Conservation (phyloP, 1,140 invertebrate species). For the Nautilus pompilius region DNA sequence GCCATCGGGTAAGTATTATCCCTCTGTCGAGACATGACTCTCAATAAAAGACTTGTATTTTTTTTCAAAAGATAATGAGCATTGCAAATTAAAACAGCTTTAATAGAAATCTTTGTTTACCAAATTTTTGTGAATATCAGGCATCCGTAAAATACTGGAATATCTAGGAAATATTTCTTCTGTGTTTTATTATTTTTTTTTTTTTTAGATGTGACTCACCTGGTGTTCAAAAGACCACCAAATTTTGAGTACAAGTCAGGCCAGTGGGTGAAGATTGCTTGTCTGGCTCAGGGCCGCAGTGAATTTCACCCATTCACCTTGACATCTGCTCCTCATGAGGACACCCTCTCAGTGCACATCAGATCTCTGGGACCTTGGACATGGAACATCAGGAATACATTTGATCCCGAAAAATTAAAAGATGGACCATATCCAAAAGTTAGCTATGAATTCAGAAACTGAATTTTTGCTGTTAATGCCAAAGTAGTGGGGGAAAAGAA, state of each 20-base stretch:
- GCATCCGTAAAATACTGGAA: no score
- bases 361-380: constrained; percentile 93
- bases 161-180: background rate
- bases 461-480: no score
- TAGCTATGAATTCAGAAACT: background rate
- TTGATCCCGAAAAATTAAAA: constrained; percentile 90
- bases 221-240: constrained; percentile 74
- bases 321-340: constrained; percentile 97
- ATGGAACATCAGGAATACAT: constrained; percentile 95
- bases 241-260: constrained; percentile 95
- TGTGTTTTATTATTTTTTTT: constrained; percentile 3
- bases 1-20: constrained; percentile 72
- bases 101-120: no score
- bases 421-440: constrained; percentile 75
- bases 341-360: constrained; percentile 95
- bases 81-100: no score
- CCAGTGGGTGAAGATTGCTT: constrained; percentile 85
- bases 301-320: constrained; percentile 98
- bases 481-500: no score
- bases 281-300: constrained; percentile 84
- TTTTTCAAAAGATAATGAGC: no score
- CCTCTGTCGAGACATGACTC: no score
- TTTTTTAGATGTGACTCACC: constrained; percentile 59
- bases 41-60: no score
- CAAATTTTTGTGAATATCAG: no score